These are phyloP conservation scores for Scartelaos histophorus DNA, from an alignment of 2,113 vertebrate genomes.

Conservation along the genomic window DNA sequence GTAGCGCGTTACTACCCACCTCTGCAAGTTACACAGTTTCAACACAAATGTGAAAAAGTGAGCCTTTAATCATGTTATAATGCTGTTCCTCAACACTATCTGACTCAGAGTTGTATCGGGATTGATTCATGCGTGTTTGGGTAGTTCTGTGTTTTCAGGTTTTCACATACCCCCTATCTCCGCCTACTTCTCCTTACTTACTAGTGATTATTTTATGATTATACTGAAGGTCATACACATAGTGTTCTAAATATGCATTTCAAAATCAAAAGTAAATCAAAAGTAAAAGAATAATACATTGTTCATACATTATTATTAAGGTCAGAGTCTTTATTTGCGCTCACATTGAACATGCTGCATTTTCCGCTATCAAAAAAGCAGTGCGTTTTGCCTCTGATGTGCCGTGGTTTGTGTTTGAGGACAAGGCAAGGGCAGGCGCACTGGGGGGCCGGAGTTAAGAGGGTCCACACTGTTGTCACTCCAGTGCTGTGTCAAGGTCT, in stretches of 20 bases:
- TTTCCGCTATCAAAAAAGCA: constrained; percentile 38
- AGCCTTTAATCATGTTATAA: not conserved
- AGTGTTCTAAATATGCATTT: too few relatives aligned
- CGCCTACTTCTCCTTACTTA: too few relatives aligned
- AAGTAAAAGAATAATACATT: too few relatives aligned
- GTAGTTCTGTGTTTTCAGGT: too few relatives aligned
- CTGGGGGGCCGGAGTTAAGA: constrained; percentile 23
- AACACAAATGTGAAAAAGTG: not conserved
- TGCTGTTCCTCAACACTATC: not conserved
- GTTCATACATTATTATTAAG: too few relatives aligned
- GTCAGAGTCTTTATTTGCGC: not conserved
- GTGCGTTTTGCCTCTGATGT: constrained; percentile 36
- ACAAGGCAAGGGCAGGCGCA: constrained; percentile 30
- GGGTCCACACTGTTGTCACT: constrained; percentile 24
- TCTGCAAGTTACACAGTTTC: too few relatives aligned
- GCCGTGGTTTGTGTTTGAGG: constrained; percentile 40
- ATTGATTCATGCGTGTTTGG: not conserved
- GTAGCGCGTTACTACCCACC: too few relatives aligned
- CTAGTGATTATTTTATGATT: too few relatives aligned
- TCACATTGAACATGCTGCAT: constrained; percentile 4
- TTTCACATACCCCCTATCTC: too few relatives aligned
- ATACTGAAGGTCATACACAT: too few relatives aligned
- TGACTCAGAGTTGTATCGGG: not conserved
- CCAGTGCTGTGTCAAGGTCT: constrained; percentile 22
- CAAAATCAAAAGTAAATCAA: too few relatives aligned